phyloP scores from a whole-genome alignment of 2,888 invertebrate genomes.

The Phortica okadai region DNA sequence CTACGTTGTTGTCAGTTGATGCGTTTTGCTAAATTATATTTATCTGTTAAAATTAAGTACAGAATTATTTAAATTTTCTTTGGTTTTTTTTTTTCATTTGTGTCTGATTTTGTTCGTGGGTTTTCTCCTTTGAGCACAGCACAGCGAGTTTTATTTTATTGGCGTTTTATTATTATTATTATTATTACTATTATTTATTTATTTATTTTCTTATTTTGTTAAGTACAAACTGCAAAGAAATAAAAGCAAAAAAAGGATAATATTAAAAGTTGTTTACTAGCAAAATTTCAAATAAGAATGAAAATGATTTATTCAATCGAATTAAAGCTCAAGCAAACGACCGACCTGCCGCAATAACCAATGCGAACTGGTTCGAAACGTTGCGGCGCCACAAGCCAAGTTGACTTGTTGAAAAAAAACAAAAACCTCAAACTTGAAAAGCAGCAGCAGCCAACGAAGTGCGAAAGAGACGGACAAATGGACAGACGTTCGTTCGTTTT shows the following conservation, averaged over 20 bases:
- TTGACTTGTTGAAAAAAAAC: constrained; percentile 15
- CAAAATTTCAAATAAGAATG: constrained; percentile 17
- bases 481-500: too few species aligned
- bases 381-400: background rate
- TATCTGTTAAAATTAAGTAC: background rate
- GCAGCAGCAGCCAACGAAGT: background rate
- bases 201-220: constrained; percentile 7
- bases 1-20: background rate
- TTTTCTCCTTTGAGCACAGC: constrained; percentile 26
- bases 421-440: background rate
- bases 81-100: background rate
- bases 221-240: constrained; percentile 51
- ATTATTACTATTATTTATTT: constrained; percentile 36
- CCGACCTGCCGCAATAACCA: constrained; percentile 74
- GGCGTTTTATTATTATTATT: constrained; percentile 28
- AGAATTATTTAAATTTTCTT: background rate
- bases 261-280: background rate
- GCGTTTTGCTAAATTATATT: background rate
- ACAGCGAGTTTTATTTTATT: constrained; percentile 17
- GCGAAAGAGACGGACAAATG: background rate
- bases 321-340: constrained; percentile 45
- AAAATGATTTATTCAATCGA: background rate
- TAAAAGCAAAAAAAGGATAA: constrained; percentile 36
- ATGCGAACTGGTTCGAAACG: constrained; percentile 66
- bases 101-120: background rate